A percentile compares a stretch with the other conserved stretches of the same genome.
phyloP scores from a whole-genome alignment of 1,140 invertebrate genomes.

The Bombus picipes region DNA sequence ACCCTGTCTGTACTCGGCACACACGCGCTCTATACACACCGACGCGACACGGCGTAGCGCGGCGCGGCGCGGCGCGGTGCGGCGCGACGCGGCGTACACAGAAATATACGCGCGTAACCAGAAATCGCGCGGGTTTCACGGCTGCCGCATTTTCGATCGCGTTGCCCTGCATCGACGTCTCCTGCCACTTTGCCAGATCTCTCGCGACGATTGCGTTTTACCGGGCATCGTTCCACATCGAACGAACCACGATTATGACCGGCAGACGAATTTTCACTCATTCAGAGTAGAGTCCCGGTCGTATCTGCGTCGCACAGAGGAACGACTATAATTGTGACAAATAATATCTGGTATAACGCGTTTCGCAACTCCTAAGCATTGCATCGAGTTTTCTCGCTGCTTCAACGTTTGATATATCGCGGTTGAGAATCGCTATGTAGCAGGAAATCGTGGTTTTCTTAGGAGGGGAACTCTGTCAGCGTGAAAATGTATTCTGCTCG shows the following conservation, averaged over 20 bases:
- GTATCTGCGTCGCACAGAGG: too few relatives aligned
- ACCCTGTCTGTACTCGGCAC: conserved; percentile 63
- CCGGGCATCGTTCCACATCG: background rate
- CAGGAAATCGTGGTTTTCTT: background rate
- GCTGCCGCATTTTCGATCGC: conserved; percentile 10
- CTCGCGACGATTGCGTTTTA: background rate
- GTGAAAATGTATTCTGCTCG: background rate
- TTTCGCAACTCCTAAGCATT: too few relatives aligned
- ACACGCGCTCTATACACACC: conserved; percentile 46
- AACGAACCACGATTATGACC: background rate
- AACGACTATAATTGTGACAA: too few relatives aligned
- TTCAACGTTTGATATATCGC: background rate
- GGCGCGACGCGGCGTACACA: background rate
- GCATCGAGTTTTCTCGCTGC: too few relatives aligned
- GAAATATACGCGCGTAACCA: background rate
- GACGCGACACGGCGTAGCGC: background rate
- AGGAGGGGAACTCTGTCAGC: background rate
- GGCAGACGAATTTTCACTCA: background rate
- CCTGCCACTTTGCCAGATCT: background rate
- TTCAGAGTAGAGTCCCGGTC: too few relatives aligned
- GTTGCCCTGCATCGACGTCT: background rate
- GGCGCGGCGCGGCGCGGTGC: background rate
- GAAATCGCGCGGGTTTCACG: conserved; percentile 53
- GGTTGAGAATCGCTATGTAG: background rate
- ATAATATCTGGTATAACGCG: too few relatives aligned